Conservation (phyloP, 1,140 invertebrate genomes). For the Tetraneura akinire region DNA sequence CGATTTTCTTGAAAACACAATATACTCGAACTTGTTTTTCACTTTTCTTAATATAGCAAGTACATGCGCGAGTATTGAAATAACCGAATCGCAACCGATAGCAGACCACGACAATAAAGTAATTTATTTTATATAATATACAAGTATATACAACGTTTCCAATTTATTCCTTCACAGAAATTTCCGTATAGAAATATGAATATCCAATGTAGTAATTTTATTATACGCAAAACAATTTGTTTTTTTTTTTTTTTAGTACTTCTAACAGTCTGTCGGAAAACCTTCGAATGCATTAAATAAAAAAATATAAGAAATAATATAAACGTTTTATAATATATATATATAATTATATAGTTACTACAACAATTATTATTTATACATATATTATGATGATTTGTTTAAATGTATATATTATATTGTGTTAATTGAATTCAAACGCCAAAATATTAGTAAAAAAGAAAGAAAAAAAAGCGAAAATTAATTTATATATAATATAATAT, state of each 20-base stretch:
- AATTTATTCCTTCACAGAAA: background rate
- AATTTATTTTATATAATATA: background rate
- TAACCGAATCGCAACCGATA: background rate
- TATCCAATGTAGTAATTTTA: background rate
- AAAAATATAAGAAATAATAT: too few relatives aligned
- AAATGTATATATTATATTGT: background rate
- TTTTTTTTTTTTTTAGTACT: background rate
- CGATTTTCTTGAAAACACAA: background rate
- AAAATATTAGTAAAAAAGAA: background rate
- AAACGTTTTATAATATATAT: too few relatives aligned
- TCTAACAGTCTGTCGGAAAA: background rate
- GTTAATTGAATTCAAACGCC: background rate
- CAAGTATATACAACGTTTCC: too few relatives aligned
- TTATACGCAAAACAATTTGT: background rate
- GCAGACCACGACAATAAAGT: background rate
- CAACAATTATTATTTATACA: too few relatives aligned
- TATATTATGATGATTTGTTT: background rate
- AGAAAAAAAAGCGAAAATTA: too few relatives aligned
- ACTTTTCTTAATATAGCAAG: background rate
- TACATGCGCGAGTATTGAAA: background rate
- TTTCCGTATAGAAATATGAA: background rate
- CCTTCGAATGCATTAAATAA: background rate
- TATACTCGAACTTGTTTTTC: too few relatives aligned
- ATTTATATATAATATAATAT: too few relatives aligned
- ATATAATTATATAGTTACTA: background rate